These are phyloP conservation scores for Morone chrysops DNA, from an alignment of 2,113 vertebrate species.

Conservation along the genomic window DNA sequence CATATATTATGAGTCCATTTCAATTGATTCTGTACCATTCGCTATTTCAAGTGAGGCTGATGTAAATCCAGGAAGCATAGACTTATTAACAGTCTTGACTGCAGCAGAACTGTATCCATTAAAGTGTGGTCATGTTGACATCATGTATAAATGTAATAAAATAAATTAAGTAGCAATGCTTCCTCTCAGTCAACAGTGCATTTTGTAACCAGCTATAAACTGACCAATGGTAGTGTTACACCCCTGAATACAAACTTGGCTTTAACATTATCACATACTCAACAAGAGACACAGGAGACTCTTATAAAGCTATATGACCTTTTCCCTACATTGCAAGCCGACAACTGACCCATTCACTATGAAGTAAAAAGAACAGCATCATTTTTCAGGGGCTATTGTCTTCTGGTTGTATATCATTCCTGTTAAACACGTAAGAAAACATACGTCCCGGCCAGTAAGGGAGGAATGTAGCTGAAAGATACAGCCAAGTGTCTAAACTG, in stretches of 20 bases:
- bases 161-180: constrained; percentile 42
- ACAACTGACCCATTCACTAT: constrained; percentile 40
- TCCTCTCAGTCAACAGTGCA: constrained; percentile 31
- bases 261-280: constrained; percentile 74
- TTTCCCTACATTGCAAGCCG: constrained; percentile 25
- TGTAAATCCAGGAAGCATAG: constrained; percentile 27
- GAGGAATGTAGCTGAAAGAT: constrained; percentile 51
- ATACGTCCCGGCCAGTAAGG: constrained; percentile 18
- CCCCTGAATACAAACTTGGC: constrained; percentile 46
- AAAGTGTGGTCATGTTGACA: constrained; percentile 45
- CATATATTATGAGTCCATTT: constrained; percentile 1
- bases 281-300: constrained; percentile 57
- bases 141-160: constrained; percentile 38
- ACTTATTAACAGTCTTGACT: constrained; percentile 15
- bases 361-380: constrained; percentile 54
- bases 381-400: constrained; percentile 50
- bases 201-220: constrained; percentile 59
- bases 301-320: constrained; percentile 47
- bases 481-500: constrained; percentile 63
- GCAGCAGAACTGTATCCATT: constrained; percentile 24
- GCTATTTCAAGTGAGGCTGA: not conserved
- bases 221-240: constrained; percentile 51
- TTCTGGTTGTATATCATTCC: constrained; percentile 54
- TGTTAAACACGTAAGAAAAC: constrained; percentile 42
- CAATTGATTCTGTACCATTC: not conserved